Evolutionary conservation across 1,140 invertebrate genomes (phyloP).

Genomic region (Heliconius melpomene): DNA sequence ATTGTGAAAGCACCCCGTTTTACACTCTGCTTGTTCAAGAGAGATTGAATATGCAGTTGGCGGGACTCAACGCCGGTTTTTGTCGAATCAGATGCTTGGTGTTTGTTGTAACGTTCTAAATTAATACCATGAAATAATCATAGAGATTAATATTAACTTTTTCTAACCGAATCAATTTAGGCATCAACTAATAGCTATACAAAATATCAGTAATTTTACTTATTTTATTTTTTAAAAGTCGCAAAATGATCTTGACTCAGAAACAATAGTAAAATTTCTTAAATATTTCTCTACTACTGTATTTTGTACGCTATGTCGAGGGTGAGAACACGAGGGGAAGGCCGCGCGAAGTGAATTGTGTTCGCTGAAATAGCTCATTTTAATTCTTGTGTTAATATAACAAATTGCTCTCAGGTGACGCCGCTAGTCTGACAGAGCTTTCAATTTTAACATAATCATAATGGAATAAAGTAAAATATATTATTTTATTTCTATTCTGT

Average conservation of each 20-base stretch:
- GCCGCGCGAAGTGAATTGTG: constrained; percentile 57
- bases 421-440: constrained; percentile 23
- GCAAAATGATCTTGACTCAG: background rate
- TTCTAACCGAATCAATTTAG: no score
- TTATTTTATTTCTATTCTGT: background rate
- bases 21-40: no score
- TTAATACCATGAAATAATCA: no score
- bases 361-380: constrained; percentile 56
- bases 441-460: background rate
- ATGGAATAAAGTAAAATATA: background rate
- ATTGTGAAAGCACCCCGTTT: no score
- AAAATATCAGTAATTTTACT: background rate
- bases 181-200: no score
- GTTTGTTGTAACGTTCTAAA: no score
- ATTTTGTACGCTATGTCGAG: constrained; percentile 30
- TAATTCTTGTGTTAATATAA: constrained; percentile 64
- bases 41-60: no score
- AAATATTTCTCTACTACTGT: constrained; percentile 21
- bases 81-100: no score
- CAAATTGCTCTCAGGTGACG: constrained; percentile 60
- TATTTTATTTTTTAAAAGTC: background rate
- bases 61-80: no score
- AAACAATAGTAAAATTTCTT: background rate
- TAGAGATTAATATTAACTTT: no score
- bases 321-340: constrained; percentile 41